phyloP scores from a whole-genome alignment of 2,888 invertebrate genomes.

The Crepidodera aurea region DNA sequence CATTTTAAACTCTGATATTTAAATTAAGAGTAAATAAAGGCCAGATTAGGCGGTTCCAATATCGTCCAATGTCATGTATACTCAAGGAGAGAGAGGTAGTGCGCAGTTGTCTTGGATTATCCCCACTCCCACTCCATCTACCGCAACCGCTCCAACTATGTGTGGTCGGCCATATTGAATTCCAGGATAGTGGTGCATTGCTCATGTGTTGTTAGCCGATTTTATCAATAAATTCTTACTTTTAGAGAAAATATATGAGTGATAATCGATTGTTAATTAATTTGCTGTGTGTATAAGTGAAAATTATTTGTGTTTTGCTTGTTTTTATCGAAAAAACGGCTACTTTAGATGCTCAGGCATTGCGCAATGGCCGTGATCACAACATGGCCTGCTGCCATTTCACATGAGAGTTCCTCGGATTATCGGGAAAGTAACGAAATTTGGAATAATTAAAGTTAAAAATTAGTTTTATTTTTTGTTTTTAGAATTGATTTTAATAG shows the following conservation, averaged over 20 bases:
- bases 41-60: constrained; percentile 7
- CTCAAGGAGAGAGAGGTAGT: neutral
- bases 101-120: constrained; percentile 39
- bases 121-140: constrained; percentile 37
- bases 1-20: constrained; percentile 3
- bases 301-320: constrained; percentile 33
- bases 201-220: constrained; percentile 34
- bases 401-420: neutral
- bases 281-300: constrained; percentile 37
- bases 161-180: constrained; percentile 59
- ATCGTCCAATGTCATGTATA: constrained; percentile 24
- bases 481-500: constrained; percentile 1
- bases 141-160: constrained; percentile 36
- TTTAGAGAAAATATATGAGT: constrained; percentile 35
- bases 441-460: no score
- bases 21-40: constrained; percentile 10
- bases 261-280: constrained; percentile 30
- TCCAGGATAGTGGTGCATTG: constrained; percentile 55
- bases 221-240: constrained; percentile 23
- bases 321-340: constrained; percentile 12
- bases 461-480: neutral
- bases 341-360: constrained; percentile 16
- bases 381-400: constrained; percentile 43
- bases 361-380: constrained; percentile 48
- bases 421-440: constrained; percentile 7